These are phyloP conservation scores for Ardeotis arabs DNA, from an alignment of 2,113 vertebrate species.

Conservation along the genomic window DNA sequence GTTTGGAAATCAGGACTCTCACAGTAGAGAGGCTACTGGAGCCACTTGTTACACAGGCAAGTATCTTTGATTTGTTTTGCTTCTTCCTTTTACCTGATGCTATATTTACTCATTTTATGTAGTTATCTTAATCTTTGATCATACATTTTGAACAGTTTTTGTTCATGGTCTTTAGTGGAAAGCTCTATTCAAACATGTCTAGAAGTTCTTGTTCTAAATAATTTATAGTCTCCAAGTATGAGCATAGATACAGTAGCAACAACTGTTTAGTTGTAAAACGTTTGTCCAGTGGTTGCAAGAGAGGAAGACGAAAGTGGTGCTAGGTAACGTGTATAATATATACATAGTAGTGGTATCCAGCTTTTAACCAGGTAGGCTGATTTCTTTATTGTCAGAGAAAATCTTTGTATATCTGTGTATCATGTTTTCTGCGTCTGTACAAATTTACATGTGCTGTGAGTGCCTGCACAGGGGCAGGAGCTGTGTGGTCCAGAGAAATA, in stretches of 20 bases:
- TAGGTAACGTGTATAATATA: rapidly evolving
- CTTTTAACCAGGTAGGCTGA: not conserved
- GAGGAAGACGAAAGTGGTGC: not conserved
- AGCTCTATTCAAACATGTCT: not conserved
- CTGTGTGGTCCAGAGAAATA: not conserved
- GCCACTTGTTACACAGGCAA: constrained; percentile 96
- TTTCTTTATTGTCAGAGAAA: not conserved
- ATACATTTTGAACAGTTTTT: not conserved
- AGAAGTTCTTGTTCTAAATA: constrained; percentile 19
- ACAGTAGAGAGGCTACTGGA: constrained; percentile 95
- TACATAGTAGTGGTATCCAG: not conserved
- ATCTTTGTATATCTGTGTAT: not conserved
- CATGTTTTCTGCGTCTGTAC: not conserved
- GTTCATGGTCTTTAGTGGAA: not conserved
- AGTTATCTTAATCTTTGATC: not conserved
- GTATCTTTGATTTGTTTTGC: not conserved
- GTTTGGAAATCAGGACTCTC: constrained; percentile 95
- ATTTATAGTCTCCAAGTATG: not conserved
- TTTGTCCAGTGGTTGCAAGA: not conserved
- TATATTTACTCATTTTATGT: not conserved
- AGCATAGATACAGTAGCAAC: not conserved
- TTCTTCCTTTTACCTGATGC: not conserved
- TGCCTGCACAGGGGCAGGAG: not conserved
- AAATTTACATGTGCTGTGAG: not conserved
- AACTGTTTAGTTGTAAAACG: not conserved